Percentiles rank a stretch among this genome's conserved stretches.
phyloP scores from a whole-genome alignment of 2,113 vertebrate genomes.

The Aldabrachelys gigantea region DNA sequence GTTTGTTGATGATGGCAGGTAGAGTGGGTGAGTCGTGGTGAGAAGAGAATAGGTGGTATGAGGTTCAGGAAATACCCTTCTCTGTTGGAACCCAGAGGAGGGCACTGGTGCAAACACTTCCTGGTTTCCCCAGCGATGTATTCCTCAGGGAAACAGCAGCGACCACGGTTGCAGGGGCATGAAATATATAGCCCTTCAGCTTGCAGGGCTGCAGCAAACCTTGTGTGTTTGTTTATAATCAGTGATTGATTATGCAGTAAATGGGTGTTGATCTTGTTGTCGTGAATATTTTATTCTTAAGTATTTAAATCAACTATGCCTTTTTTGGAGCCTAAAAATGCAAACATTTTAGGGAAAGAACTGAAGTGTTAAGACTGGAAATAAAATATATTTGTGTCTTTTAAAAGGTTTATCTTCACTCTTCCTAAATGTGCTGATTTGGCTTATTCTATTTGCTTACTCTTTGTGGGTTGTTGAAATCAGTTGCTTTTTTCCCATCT shows the following conservation, averaged over 20 bases:
- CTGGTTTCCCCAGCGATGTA: not conserved
- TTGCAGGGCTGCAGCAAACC: not conserved
- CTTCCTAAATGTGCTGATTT: slow-evolving; percentile 74
- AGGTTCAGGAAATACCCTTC: not conserved
- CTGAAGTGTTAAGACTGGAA: slow-evolving; percentile 56
- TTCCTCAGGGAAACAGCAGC: not conserved
- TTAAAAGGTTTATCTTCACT: slow-evolving; percentile 72
- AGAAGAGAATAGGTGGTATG: slow-evolving; percentile 23
- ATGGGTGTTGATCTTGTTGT: slow-evolving; percentile 25
- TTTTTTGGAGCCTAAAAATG: slow-evolving; percentile 64
- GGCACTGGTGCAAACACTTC: not conserved
- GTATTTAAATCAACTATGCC: slow-evolving; percentile 55
- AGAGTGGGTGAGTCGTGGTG: not conserved
- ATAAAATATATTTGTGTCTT: slow-evolving; percentile 67
- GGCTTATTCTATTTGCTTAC: slow-evolving; percentile 70
- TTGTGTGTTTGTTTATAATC: not conserved
- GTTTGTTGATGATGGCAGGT: not conserved
- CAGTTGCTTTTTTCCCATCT: slow-evolving; percentile 85
- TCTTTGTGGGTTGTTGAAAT: slow-evolving; percentile 77
- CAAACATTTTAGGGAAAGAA: slow-evolving; percentile 60
- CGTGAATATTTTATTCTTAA: slow-evolving; percentile 60
- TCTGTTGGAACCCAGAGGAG: slow-evolving; percentile 30
- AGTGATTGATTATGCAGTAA: slow-evolving; percentile 29
- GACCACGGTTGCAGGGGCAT: not conserved
- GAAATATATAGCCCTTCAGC: not conserved